Conservation (phyloP, 2,888 invertebrate genomes). For the Steinernema carpocapsae region DNA sequence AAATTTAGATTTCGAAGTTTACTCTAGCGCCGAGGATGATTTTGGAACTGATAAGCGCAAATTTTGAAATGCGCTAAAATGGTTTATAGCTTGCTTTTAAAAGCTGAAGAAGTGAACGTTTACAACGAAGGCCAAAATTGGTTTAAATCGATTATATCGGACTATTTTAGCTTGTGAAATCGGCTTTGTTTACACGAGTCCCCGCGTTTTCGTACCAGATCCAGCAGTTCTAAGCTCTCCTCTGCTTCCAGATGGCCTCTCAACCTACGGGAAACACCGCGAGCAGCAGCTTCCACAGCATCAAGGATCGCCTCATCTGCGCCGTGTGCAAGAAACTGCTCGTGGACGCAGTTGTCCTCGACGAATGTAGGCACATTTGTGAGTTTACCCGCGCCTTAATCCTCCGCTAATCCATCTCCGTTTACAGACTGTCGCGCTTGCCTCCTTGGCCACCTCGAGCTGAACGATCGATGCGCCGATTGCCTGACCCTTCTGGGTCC, state of each 20-base stretch:
- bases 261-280: conserved; percentile 16
- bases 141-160: too few relatives aligned
- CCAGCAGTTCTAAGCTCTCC: too few relatives aligned
- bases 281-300: not conserved
- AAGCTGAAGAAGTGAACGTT: too few relatives aligned
- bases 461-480: conserved; percentile 21
- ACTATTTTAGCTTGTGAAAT: too few relatives aligned
- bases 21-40: too few relatives aligned
- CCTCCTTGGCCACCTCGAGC: conserved; percentile 23
- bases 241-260: conserved; percentile 23
- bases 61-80: too few relatives aligned
- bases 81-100: too few relatives aligned
- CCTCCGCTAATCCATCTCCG: conserved; percentile 3
- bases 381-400: conserved; percentile 3
- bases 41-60: too few relatives aligned
- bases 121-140: too few relatives aligned
- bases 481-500: conserved; percentile 21
- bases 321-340: conserved; percentile 26
- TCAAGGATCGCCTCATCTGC: conserved; percentile 24
- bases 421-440: conserved; percentile 28
- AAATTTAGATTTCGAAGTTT: too few relatives aligned
- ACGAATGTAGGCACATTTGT: conserved; percentile 26
- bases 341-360: conserved; percentile 25
- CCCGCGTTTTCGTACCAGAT: too few relatives aligned
- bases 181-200: too few relatives aligned